Evolutionary conservation across 2,113 vertebrate genomes (phyloP), one percentile per base, ranked within the genome.

Genomic region (Poicephalus meyeri): DNA sequence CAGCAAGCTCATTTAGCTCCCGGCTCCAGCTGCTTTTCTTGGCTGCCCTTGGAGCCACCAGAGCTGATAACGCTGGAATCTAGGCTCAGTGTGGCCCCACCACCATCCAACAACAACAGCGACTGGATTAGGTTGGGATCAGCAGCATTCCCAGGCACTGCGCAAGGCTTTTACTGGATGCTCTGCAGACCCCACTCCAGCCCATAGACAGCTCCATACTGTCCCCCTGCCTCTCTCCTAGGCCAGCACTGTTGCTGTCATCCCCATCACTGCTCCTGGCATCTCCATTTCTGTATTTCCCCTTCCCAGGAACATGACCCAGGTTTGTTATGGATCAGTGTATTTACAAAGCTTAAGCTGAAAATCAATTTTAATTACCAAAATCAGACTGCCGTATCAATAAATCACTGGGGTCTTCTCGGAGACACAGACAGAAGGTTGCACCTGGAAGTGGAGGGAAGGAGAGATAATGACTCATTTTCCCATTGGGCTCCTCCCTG

Each of bases 311-410:
- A 98, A 95, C 94, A 80, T 47, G 91, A 97, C 89, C 91, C 65
- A 78, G 24, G 56, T 92, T 94, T 87, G 95, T 94, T 79, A 96
- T 85, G 94, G 85, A 95, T 95, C 88, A 84, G 17, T 76, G 93
- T 95, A 89, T 95, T 91, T 96, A 95, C 94, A 94, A 97, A 94
- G 80, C 93, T 96, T 94, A 98, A 97, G 97, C 92, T 64, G 74
- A 93, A 98, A 98, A 98, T 98, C 98, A 97, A 98, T 98, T 98
- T 98, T 98, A 98, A 98, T 98, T 98, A 98, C 97, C 95, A 97
- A 98, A 98, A 97, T 98, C 95, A 56, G 74, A 96, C 94, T 96
- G 88, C 86, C 4, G 1, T 95, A 93, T 95, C 95, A 88, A 98
- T 98, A 96, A 97, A 97, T 96, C 97, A 97, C 76, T 3, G 3